A percentile compares a stretch with the other conserved stretches of the same genome.
These are phyloP conservation scores for Microctonus brassicae DNA, from an alignment of 2,888 invertebrate genomes.

Conservation along the genomic window DNA sequence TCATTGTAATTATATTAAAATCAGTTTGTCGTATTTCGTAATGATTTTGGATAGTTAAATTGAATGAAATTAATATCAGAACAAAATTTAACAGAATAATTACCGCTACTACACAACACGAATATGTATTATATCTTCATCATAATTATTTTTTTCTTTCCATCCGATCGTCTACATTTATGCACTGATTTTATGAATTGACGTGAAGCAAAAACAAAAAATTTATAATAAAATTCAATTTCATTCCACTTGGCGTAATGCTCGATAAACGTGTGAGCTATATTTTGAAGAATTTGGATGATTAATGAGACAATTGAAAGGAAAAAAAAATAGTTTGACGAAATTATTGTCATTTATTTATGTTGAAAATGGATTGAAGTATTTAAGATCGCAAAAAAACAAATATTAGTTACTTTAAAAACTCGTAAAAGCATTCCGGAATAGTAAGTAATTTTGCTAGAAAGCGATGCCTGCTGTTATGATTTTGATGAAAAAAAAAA, in stretches of 20 bases:
- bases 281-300: constrained; percentile 11
- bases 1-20: neutral
- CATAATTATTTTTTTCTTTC: neutral
- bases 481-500: constrained; percentile 24
- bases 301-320: neutral
- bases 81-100: neutral
- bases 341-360: constrained; percentile 5
- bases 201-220: neutral
- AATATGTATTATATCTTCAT: constrained; percentile 13
- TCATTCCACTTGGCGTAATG: constrained; percentile 38
- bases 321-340: neutral
- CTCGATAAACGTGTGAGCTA: constrained; percentile 33
- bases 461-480: constrained; percentile 40
- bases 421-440: constrained; percentile 44
- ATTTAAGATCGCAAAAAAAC: neutral
- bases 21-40: neutral
- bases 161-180: neutral
- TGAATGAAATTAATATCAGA: neutral
- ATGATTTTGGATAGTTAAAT: no score
- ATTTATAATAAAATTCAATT: constrained; percentile 34
- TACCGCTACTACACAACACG: constrained; percentile 1
- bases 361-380: neutral
- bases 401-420: no score
- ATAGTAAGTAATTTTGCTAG: constrained; percentile 47
- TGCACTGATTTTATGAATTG: neutral